phyloP scores from a whole-genome alignment of 2,888 invertebrate species.

The Crioceris asparagi region DNA sequence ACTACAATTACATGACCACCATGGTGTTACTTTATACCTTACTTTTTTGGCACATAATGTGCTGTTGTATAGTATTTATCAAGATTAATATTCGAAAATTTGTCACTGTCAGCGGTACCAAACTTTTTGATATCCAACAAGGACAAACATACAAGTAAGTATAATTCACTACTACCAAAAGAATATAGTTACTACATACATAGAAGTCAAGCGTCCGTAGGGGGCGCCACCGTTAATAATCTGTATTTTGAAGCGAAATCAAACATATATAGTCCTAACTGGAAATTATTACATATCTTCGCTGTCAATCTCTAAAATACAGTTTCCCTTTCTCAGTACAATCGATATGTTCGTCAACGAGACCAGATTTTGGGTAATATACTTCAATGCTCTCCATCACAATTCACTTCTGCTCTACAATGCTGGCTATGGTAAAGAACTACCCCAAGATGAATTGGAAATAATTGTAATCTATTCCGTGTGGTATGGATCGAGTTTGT shows the following conservation, averaged over 20 bases:
- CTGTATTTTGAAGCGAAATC: too few species aligned
- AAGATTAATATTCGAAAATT: slow-evolving; percentile 12
- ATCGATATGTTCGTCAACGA: too few species aligned
- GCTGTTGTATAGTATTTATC: slow-evolving; percentile 20
- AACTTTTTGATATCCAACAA: neutral
- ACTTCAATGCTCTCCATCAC: slow-evolving; percentile 21
- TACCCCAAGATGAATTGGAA: slow-evolving; percentile 19
- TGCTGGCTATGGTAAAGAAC: slow-evolving; percentile 22
- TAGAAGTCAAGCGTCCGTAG: too few species aligned
- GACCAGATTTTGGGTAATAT: slow-evolving; percentile 12
- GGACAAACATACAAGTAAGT: neutral
- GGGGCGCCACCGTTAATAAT: too few species aligned
- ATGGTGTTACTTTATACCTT: slow-evolving; percentile 22
- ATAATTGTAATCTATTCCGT: slow-evolving; percentile 24
- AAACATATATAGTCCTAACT: too few species aligned
- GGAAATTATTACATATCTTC: too few species aligned
- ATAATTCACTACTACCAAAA: neutral
- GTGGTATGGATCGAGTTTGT: slow-evolving; percentile 24
- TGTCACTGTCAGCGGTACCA: neutral
- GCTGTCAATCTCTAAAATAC: too few species aligned
- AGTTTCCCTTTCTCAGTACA: too few species aligned
- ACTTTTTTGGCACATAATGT: slow-evolving; percentile 24
- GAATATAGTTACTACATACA: neutral
- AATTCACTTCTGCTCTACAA: slow-evolving; percentile 23
- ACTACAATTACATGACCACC: slow-evolving; percentile 23